Evolutionary conservation across 1,140 invertebrate species (phyloP).

Genomic region (Meteorus sp.): DNA sequence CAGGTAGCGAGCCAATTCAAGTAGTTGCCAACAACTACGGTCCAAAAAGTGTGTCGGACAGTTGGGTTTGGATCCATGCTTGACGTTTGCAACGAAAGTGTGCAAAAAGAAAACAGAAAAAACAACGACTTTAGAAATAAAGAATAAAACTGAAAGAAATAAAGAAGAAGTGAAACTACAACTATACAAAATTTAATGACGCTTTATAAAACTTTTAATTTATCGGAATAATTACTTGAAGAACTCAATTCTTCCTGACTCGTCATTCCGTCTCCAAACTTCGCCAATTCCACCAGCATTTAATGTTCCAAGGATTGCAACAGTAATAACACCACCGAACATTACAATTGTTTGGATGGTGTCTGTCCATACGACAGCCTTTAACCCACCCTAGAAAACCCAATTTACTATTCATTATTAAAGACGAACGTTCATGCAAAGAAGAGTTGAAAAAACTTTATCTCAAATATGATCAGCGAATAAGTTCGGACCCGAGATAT

Average conservation of each 20-base stretch:
- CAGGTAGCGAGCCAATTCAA: slow-evolving; percentile 80
- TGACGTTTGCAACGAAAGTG: too few relatives aligned
- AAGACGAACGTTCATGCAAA: slow-evolving; percentile 13
- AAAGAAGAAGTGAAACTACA: slow-evolving; percentile 6
- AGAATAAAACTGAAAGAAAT: background rate
- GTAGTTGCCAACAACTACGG: slow-evolving; percentile 76
- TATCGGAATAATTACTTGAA: slow-evolving; percentile 61
- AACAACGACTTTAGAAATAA: too few relatives aligned
- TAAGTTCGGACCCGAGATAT: too few relatives aligned
- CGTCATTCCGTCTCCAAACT: slow-evolving; percentile 64
- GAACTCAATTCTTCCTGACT: slow-evolving; percentile 63
- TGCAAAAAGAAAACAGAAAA: slow-evolving; percentile 32
- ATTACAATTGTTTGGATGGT: slow-evolving; percentile 79
- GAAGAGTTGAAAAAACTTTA: too few relatives aligned
- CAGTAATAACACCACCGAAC: slow-evolving; percentile 70
- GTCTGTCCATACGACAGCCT: slow-evolving; percentile 88
- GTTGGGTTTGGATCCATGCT: slow-evolving; percentile 78
- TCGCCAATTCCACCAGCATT: slow-evolving; percentile 67
- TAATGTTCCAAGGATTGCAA: slow-evolving; percentile 68
- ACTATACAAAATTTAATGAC: slow-evolving; percentile 3
- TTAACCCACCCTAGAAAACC: slow-evolving; percentile 76
- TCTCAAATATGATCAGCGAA: too few relatives aligned
- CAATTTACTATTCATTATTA: slow-evolving; percentile 8
- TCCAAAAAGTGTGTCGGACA: slow-evolving; percentile 81
- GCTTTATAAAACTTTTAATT: background rate